These are phyloP conservation scores for Agelaius phoeniceus DNA, from an alignment of 2,113 vertebrate species.

Conservation along the genomic window DNA sequence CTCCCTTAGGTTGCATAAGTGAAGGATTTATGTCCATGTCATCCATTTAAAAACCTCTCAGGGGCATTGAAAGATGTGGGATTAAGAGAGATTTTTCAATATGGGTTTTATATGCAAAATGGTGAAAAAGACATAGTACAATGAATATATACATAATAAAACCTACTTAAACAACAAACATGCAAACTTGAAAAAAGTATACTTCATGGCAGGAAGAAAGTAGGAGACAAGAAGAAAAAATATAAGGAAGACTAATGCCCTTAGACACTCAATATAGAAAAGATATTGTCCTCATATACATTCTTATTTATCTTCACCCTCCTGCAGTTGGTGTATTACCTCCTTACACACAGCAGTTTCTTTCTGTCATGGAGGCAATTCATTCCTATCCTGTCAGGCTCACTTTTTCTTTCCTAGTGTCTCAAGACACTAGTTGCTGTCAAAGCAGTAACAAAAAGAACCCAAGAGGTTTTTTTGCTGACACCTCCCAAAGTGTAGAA, in stretches of 20 bases:
- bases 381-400: slow-evolving; percentile 47
- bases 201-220: neutral
- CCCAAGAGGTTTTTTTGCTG: slow-evolving; percentile 48
- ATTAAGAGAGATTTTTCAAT: neutral
- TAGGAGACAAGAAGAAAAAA: neutral
- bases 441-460: slow-evolving; percentile 60
- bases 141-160: neutral
- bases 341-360: neutral
- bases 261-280: slow-evolving; percentile 11
- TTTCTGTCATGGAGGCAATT: slow-evolving; percentile 28
- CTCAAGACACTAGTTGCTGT: slow-evolving; percentile 55
- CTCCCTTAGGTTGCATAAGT: neutral
- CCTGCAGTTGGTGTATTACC: neutral
- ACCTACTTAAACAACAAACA: neutral
- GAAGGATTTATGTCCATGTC: neutral
- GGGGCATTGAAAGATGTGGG: neutral
- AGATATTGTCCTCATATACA: slow-evolving; percentile 3
- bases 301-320: slow-evolving; percentile 30
- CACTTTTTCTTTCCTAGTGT: slow-evolving; percentile 10
- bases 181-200: neutral
- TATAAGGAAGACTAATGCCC: neutral
- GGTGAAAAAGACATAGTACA: neutral
- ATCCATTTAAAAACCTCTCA: neutral
- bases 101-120: neutral
- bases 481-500: slow-evolving; percentile 17